phyloP scores from a whole-genome alignment of 2,888 invertebrate genomes.

The Iphiclides podalirius region DNA sequence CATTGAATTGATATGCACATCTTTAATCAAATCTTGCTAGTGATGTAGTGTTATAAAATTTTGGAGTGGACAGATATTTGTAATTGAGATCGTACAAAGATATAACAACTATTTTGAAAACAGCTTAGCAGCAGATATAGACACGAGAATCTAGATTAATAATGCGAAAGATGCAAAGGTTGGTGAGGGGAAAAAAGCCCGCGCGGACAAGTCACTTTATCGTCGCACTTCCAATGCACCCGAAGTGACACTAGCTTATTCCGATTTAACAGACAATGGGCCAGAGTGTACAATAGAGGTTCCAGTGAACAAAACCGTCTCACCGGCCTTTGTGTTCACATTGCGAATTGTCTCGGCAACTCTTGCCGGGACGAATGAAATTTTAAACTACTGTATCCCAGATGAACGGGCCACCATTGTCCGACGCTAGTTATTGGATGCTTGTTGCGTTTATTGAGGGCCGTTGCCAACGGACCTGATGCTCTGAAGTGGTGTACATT shows the following conservation, averaged over 20 bases:
- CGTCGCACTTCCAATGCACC: constrained; percentile 27
- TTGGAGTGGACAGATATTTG: too few relatives aligned
- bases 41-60: too few relatives aligned
- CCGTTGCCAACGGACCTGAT: constrained; percentile 3
- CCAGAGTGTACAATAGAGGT: constrained; percentile 34
- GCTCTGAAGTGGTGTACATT: too few relatives aligned
- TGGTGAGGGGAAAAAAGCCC: constrained; percentile 2
- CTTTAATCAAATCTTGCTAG: too few relatives aligned
- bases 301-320: constrained; percentile 36
- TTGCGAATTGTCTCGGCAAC: constrained; percentile 36
- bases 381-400: constrained; percentile 32
- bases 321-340: constrained; percentile 33
- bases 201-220: constrained; percentile 22
- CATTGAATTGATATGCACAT: too few relatives aligned
- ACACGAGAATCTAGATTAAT: constrained; percentile 7
- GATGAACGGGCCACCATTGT: constrained; percentile 28
- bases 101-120: too few relatives aligned
- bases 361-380: constrained; percentile 28
- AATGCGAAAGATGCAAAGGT: constrained; percentile 7
- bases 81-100: too few relatives aligned
- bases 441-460: constrained; percentile 22
- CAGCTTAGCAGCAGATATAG: neutral
- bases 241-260: constrained; percentile 37
- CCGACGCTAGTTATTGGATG: constrained; percentile 24
- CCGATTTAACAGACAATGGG: constrained; percentile 38